Percentiles rank a stretch among this genome's conserved stretches.
Conservation (phyloP, 2,797 vertebrate species). For the Myotis daubentonii region DNA sequence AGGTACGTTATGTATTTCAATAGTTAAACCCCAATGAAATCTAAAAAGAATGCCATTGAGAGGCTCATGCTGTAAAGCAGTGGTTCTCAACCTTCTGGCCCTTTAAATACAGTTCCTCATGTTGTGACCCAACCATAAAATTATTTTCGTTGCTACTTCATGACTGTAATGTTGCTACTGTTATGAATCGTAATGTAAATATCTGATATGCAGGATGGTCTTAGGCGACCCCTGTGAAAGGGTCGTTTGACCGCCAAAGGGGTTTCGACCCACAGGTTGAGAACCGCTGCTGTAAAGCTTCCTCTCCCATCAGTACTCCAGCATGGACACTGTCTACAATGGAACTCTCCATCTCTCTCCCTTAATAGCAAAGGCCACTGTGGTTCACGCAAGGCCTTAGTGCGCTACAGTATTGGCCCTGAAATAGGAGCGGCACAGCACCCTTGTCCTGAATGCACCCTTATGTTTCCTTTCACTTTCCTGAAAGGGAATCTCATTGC, state of each 20-base stretch:
- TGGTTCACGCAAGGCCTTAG: not conserved
- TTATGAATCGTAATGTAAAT: too few species aligned
- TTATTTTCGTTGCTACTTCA: too few species aligned
- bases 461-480: not conserved
- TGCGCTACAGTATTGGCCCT: not conserved
- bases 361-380: not conserved
- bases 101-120: too few species aligned
- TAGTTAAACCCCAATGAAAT: not conserved
- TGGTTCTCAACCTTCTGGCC: too few species aligned
- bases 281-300: not conserved
- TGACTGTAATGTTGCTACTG: too few species aligned
- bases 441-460: not conserved
- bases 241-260: too few species aligned
- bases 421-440: not conserved
- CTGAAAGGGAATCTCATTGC: constrained; percentile 16
- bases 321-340: not conserved
- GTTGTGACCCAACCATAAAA: too few species aligned
- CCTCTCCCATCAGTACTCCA: not conserved
- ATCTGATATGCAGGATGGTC: too few species aligned
- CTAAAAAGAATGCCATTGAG: not conserved
- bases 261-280: too few species aligned
- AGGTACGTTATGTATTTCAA: not conserved
- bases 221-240: too few species aligned
- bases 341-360: not conserved
- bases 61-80: not conserved